Evolutionary conservation across 2,888 invertebrate species (phyloP).

Genomic region (Drosophila sordidapex): DNA sequence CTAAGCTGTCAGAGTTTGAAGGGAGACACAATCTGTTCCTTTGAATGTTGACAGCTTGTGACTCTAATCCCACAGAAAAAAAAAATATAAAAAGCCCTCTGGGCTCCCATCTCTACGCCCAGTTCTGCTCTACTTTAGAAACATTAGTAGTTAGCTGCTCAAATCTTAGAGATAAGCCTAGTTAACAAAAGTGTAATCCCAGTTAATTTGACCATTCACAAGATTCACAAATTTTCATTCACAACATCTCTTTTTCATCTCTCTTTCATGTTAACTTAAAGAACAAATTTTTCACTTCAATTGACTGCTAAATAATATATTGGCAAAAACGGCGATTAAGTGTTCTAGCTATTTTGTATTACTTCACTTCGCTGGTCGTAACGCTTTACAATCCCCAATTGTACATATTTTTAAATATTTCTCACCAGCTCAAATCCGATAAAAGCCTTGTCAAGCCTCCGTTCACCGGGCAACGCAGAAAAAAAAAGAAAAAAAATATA

Average conservation of each 20-base stretch:
- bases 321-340: slow-evolving; percentile 29
- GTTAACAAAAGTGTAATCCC: neutral
- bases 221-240: too few species aligned
- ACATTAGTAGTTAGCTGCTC: neutral
- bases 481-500: neutral
- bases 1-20: neutral
- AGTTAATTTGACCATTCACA: neutral
- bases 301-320: slow-evolving; percentile 35
- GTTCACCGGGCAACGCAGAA: slow-evolving; percentile 32
- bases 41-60: neutral
- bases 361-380: slow-evolving; percentile 29
- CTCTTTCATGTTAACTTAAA: too few species aligned
- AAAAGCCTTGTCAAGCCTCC: slow-evolving; percentile 68
- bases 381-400: slow-evolving; percentile 54
- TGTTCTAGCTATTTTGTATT: slow-evolving; percentile 38
- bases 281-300: neutral
- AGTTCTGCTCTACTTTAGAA: neutral
- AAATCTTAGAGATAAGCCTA: neutral
- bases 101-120: neutral
- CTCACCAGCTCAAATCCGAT: slow-evolving; percentile 66
- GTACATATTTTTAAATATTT: slow-evolving; percentile 69
- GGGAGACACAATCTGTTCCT: neutral
- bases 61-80: neutral
- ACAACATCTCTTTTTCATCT: too few species aligned
- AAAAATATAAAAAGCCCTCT: neutral